These are phyloP conservation scores for Lagopus muta DNA, from an alignment of 2,113 vertebrate genomes.

Conservation along the genomic window DNA sequence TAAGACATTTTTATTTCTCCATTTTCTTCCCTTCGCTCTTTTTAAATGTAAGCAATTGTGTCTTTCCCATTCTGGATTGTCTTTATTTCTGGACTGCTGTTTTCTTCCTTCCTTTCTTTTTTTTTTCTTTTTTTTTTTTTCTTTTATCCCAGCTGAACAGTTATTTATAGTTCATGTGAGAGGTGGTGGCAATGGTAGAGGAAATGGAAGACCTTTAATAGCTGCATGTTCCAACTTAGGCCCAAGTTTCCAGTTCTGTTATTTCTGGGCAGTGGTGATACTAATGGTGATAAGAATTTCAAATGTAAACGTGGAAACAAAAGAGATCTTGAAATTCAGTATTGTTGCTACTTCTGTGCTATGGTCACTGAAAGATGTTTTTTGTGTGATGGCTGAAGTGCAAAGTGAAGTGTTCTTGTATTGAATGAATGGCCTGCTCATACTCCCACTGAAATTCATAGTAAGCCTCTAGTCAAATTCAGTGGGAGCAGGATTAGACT, in stretches of 20 bases:
- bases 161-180: conserved; percentile 40
- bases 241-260: conserved; percentile 7
- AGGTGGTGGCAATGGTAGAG: background rate
- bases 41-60: conserved; percentile 56
- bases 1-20: conserved; percentile 58
- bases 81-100: conserved; percentile 46
- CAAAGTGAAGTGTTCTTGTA: background rate
- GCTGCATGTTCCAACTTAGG: conserved; percentile 11
- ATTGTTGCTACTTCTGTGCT: conserved; percentile 22
- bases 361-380: conserved; percentile 14
- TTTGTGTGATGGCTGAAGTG: conserved; percentile 28
- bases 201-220: background rate
- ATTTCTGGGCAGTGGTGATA: background rate
- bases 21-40: conserved; percentile 40
- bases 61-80: conserved; percentile 26
- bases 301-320: conserved; percentile 10
- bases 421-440: conserved; percentile 13
- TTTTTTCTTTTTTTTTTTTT: background rate
- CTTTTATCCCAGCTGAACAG: conserved; percentile 40
- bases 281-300: background rate
- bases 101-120: background rate
- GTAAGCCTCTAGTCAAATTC: background rate
- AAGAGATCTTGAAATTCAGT: conserved; percentile 13
- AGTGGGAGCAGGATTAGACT: background rate
- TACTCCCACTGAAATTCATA: conserved; percentile 14